phyloP scores from a whole-genome alignment of 2,888 invertebrate species.

The Conomelus anceps region DNA sequence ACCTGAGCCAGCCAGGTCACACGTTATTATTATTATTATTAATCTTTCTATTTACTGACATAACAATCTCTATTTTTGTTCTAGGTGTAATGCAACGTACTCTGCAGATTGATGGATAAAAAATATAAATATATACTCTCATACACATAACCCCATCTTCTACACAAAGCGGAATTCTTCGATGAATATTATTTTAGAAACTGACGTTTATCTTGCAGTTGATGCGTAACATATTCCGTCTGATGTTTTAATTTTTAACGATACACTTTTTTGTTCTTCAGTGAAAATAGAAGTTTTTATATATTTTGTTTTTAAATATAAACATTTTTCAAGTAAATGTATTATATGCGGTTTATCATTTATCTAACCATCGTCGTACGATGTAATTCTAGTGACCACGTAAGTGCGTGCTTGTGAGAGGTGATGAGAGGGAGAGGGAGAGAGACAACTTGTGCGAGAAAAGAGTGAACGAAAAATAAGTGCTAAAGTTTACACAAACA shows the following conservation, averaged over 20 bases:
- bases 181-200: not conserved
- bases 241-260: not conserved
- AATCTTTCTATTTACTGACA: too few species aligned
- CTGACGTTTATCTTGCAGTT: not conserved
- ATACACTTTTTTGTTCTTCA: not conserved
- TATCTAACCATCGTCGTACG: not conserved
- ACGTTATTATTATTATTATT: too few species aligned
- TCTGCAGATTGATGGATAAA: not conserved
- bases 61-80: too few species aligned
- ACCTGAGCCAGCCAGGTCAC: too few species aligned
- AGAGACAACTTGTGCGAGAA: too few species aligned
- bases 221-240: not conserved
- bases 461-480: not conserved
- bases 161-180: not conserved
- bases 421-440: not conserved
- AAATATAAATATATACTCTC: not conserved
- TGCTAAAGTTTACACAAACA: not conserved
- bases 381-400: not conserved
- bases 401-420: not conserved
- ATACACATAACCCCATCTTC: not conserved
- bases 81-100: conserved; percentile 12
- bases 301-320: not conserved
- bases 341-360: not conserved
- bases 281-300: not conserved
- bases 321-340: not conserved